phyloP scores from a whole-genome alignment of 2,888 invertebrate species.

The Didymodactylos carnosus region DNA sequence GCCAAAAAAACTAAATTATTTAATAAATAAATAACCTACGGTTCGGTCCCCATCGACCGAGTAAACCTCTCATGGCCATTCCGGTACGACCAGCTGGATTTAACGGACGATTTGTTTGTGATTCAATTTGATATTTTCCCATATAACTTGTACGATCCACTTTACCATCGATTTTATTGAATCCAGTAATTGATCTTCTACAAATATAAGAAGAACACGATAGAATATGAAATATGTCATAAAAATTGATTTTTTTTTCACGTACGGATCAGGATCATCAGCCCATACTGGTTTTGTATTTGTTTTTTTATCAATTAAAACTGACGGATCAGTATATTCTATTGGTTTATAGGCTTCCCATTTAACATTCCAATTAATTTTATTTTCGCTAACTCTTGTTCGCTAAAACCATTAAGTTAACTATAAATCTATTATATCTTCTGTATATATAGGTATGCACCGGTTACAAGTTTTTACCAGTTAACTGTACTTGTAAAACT shows the following conservation, averaged over 20 bases:
- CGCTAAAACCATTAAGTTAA: neutral
- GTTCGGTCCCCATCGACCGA: conserved; percentile 91
- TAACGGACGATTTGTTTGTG: conserved; percentile 20
- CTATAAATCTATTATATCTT: neutral
- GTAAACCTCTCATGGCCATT: conserved; percentile 42
- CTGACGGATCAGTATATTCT: conserved; percentile 5
- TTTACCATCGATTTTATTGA: neutral
- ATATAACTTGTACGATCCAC: conserved; percentile 10
- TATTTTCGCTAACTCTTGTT: neutral
- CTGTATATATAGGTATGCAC: too few species aligned
- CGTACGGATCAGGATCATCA: conserved; percentile 7
- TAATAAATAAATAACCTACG: conserved; percentile 63
- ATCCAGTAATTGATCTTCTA: neutral
- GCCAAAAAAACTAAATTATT: neutral
- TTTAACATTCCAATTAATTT: neutral
- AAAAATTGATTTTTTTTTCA: neutral
- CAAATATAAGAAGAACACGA: neutral
- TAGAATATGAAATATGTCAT: neutral
- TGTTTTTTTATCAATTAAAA: too few species aligned
- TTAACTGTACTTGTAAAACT: too few species aligned
- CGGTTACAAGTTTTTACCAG: too few species aligned
- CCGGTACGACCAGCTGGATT: conserved; percentile 84
- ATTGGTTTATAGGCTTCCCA: conserved; percentile 3
- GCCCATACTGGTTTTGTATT: neutral
- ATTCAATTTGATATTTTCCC: conserved; percentile 1